Evolutionary conservation across 2,797 vertebrate genomes (phyloP).

Genomic region (Lagodon rhomboides): DNA sequence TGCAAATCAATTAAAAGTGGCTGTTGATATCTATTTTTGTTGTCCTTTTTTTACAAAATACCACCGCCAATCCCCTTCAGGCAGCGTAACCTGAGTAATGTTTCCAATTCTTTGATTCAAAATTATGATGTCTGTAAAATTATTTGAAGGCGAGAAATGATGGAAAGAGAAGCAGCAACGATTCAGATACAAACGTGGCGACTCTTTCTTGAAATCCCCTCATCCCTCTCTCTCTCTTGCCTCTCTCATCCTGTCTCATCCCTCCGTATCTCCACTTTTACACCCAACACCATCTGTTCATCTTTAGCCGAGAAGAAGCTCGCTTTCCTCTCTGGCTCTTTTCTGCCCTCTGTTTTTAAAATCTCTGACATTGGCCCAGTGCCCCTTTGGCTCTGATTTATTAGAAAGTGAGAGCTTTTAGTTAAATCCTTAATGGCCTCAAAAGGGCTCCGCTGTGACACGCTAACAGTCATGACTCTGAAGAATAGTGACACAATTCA

Average conservation of each 20-base stretch:
- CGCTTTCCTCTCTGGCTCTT: conserved; percentile 32
- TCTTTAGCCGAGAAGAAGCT: conserved; percentile 52
- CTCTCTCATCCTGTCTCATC: conserved; percentile 23
- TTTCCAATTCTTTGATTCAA: neutral
- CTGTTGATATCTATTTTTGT: conserved; percentile 2
- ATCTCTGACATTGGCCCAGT: conserved; percentile 30
- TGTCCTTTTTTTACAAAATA: conserved; percentile 20
- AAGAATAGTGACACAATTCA: neutral
- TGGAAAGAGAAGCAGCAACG: neutral
- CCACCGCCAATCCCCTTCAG: neutral
- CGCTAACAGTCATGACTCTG: neutral
- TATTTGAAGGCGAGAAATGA: neutral
- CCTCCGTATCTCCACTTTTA: conserved; percentile 27
- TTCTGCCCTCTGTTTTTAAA: conserved; percentile 33
- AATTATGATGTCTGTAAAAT: neutral
- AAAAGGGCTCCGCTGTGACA: neutral
- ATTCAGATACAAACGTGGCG: neutral
- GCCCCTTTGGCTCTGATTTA: conserved; percentile 32
- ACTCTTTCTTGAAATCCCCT: conserved; percentile 23
- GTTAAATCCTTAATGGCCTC: conserved; percentile 27
- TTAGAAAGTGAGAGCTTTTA: conserved; percentile 37
- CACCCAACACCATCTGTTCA: conserved; percentile 62
- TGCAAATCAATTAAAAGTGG: conserved; percentile 16
- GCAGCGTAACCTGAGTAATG: neutral
- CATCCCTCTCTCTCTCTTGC: conserved; percentile 6